Conservation (phyloP, 2,797 vertebrate genomes). For the Lagocephalus sceleratus region DNA sequence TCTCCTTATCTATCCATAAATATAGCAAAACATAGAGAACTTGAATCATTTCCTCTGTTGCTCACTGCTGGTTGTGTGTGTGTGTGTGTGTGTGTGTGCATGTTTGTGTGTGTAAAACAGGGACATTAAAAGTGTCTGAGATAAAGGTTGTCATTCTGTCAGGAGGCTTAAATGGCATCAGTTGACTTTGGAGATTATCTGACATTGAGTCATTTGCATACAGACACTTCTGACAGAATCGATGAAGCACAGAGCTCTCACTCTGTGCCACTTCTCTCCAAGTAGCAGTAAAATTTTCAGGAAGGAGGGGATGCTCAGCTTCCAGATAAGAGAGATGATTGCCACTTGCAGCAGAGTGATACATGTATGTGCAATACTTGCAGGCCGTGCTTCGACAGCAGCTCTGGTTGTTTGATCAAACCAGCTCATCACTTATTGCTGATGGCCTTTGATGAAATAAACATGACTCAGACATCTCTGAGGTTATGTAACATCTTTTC, state of each 20-base stretch:
- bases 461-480: slow-evolving; percentile 19
- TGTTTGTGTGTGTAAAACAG: slow-evolving; percentile 35
- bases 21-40: not conserved
- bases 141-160: slow-evolving; percentile 44
- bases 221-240: slow-evolving; percentile 59
- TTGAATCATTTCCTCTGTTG: not conserved
- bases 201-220: slow-evolving; percentile 53
- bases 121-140: slow-evolving; percentile 28
- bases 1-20: not conserved
- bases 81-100: too few relatives aligned
- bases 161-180: slow-evolving; percentile 40
- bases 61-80: not conserved
- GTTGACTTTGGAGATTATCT: slow-evolving; percentile 52
- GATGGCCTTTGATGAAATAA: slow-evolving; percentile 49
- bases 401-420: slow-evolving; percentile 32
- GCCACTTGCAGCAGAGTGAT: slow-evolving; percentile 26
- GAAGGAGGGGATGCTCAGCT: slow-evolving; percentile 25
- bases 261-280: slow-evolving; percentile 19
- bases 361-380: slow-evolving; percentile 40
- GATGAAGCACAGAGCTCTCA: slow-evolving; percentile 32
- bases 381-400: slow-evolving; percentile 28
- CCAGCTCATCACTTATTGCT: slow-evolving; percentile 1
- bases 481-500: slow-evolving; percentile 29
- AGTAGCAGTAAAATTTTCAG: slow-evolving; percentile 42
- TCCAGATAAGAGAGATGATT: slow-evolving; percentile 31